Conservation (phyloP, 2,113 vertebrate genomes). For the Eleginops maclovinus region DNA sequence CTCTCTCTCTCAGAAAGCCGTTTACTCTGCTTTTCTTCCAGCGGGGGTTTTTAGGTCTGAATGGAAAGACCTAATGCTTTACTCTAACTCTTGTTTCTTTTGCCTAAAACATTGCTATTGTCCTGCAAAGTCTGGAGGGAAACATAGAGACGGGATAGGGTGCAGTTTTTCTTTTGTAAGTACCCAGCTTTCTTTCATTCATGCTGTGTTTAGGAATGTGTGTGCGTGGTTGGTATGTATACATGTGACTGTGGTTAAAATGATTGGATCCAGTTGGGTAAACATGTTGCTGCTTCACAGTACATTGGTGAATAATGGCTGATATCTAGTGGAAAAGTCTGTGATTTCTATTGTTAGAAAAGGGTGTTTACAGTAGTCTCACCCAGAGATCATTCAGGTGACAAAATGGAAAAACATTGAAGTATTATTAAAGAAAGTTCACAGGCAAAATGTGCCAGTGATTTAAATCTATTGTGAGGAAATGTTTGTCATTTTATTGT, state of each 20-base stretch:
- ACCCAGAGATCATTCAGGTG: slow-evolving; percentile 11
- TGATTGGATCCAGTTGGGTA: background rate
- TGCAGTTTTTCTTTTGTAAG: slow-evolving; percentile 67
- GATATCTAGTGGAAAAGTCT: slow-evolving; percentile 1
- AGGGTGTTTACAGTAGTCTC: slow-evolving; percentile 2
- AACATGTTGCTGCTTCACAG: background rate
- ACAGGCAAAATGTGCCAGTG: background rate
- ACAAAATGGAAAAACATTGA: background rate
- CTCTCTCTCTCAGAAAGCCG: slow-evolving; percentile 39
- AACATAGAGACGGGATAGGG: slow-evolving; percentile 37
- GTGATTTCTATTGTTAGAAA: slow-evolving; percentile 7
- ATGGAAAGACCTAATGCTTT: slow-evolving; percentile 50
- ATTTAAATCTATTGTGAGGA: no score
- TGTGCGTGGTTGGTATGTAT: slow-evolving; percentile 8
- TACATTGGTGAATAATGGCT: slow-evolving; percentile 4
- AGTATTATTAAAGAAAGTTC: background rate
- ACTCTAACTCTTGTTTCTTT: slow-evolving; percentile 21
- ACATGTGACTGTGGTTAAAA: slow-evolving; percentile 1
- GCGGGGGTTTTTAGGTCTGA: slow-evolving; percentile 42
- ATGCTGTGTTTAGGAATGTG: slow-evolving; percentile 32
- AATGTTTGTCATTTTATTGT: no score
- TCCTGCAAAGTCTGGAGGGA: slow-evolving; percentile 35
- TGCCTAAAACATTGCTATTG: slow-evolving; percentile 40
- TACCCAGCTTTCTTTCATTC: slow-evolving; percentile 50
- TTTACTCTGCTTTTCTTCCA: slow-evolving; percentile 50